Evolutionary conservation across 2,888 invertebrate genomes (phyloP), one percentile per base, ranked within the genome.

Genomic region (Leucophora obtusa): DNA sequence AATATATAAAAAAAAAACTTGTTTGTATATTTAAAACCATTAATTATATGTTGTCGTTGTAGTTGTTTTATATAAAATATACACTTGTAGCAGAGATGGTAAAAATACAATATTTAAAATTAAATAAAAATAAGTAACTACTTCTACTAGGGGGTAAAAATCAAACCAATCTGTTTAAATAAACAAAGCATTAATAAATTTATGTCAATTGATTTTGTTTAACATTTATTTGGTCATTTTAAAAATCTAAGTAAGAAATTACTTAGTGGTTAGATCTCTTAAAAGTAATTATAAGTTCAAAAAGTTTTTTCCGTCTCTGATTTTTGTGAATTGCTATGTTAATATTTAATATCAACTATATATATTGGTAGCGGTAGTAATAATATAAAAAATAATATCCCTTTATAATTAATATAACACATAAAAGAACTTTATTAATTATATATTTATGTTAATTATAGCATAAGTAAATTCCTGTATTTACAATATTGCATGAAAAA

Each of bases 391-490:
- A 38, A 38, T 38, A 38, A 38, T 38, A 38, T 38, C 38, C 28
- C 11, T n/a, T 47, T 47, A 47, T 47, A 47, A 47, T 47, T 47
- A 47, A 51, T 51, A 51, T 50, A 2, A 50, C 50, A 50, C 17
- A 51, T 21, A 51, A 18, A 17, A 18, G 9, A 51, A 51, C 51
- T 21, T 51, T 51, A 51, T 51, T 21, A 51, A 51, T 51, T 51
- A 18, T 18, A 10, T 18, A 18, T 51, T 51, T 51, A 51, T 51
- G 18, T 51, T 51, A 51, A 51, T 51, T 51, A 51, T 51, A 51
- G 18, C 51, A 51, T 51, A 51, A 3, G 51, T 51, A 50, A 50
- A 50, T 50, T 38, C 38, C 4, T 38, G 38, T 38, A 3, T 9
- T 2, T 38, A 38, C 5, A 47, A 47, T 47, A 1, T 47, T n/a